A percentile compares a stretch with the other conserved stretches of the same genome.
These are phyloP conservation scores for Paramormyrops kingsleyae DNA, from an alignment of 2,113 vertebrate species.

Conservation along the genomic window DNA sequence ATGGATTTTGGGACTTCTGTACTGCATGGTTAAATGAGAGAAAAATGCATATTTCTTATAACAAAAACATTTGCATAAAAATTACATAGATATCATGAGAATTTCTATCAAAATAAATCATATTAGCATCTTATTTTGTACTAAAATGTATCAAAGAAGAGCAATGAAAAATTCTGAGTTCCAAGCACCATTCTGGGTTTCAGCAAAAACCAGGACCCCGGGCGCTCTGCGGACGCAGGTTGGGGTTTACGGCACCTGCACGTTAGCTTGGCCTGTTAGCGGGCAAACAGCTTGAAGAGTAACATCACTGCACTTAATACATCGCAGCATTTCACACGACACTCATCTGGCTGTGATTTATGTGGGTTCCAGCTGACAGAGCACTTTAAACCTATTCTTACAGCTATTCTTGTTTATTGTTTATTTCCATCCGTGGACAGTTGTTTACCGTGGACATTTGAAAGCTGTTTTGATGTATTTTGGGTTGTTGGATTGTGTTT, in stretches of 20 bases:
- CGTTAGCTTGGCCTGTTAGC: background rate
- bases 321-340: background rate
- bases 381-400: background rate
- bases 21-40: background rate
- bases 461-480: background rate
- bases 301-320: background rate
- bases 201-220: background rate
- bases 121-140: background rate
- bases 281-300: background rate
- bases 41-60: background rate
- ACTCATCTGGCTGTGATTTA: background rate
- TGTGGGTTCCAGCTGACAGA: background rate
- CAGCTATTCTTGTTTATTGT: background rate
- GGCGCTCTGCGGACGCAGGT: background rate
- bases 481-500: background rate
- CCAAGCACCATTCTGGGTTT: background rate
- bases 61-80: background rate
- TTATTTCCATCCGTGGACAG: background rate
- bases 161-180: background rate
- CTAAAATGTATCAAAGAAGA: background rate
- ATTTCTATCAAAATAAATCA: background rate
- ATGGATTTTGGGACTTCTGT: background rate
- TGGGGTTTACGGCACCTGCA: background rate
- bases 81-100: background rate
- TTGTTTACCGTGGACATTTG: background rate